These are phyloP conservation scores for Siderastrea siderea DNA, from an alignment of 92 coral and sea anemone species.

Conservation along the genomic window DNA sequence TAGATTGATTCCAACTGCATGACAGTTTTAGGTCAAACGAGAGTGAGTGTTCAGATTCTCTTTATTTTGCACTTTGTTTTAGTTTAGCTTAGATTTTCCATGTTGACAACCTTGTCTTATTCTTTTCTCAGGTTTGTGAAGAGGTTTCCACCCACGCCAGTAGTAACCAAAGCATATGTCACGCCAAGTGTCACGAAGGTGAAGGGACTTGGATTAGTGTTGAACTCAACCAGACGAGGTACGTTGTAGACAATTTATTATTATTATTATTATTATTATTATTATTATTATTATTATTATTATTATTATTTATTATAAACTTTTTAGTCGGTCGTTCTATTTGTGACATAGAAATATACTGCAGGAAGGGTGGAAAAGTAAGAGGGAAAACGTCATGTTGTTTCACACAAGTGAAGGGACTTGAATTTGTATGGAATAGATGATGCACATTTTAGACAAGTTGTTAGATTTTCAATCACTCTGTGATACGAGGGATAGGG, in stretches of 20 bases:
- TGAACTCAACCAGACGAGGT: slow-evolving; percentile 72
- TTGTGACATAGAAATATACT: too few species aligned
- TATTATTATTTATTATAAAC: too few species aligned
- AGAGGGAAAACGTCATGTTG: neutral
- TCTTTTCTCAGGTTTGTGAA: slow-evolving; percentile 6
- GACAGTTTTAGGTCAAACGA: neutral
- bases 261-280: too few species aligned
- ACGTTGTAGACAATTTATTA: neutral
- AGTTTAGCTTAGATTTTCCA: neutral
- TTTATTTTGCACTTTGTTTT: too few species aligned
- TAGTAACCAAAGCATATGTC: slow-evolving; percentile 29
- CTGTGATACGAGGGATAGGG: too few species aligned
- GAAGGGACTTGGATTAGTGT: slow-evolving; percentile 59
- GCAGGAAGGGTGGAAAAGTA: neutral
- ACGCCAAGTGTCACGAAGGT: slow-evolving; percentile 18
- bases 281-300: too few species aligned
- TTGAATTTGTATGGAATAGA: too few species aligned
- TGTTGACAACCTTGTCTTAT: neutral
- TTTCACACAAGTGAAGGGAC: too few species aligned
- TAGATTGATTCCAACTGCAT: too few species aligned
- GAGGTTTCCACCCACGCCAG: neutral
- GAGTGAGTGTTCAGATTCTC: neutral
- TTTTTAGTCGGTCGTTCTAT: too few species aligned
- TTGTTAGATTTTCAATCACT: neutral
- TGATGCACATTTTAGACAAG: neutral